Evolutionary conservation across 2,797 vertebrate genomes (phyloP), one percentile per base, ranked within the genome.

Genomic region (Enteromius afrohamiltoni): DNA sequence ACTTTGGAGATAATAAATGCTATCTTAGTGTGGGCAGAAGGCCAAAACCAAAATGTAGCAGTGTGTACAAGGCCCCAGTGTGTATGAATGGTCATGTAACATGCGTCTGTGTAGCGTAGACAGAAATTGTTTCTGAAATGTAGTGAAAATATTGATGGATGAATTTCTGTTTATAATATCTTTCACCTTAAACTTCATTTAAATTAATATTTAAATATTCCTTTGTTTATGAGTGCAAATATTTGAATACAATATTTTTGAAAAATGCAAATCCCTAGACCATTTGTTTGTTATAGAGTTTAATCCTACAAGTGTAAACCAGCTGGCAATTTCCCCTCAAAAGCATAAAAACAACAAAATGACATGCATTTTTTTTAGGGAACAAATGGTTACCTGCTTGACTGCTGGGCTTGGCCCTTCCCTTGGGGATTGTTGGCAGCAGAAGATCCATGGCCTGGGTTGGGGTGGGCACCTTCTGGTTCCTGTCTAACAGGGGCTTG

Each of bases 361-460:
- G 64, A 51, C 76, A 71, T 55, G 71, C 40, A 71, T 80, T 70
- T 82, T 82, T 74, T 64, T 67, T 77, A 73, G 23, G 62, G 40
- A 68, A 78, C 71, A 77, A 78, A 68, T 76, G 77, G 88, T 94
- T 95, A 96, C 95, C 95, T 95, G 98, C 96, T 98, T 98, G 93
- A 92, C 92, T 97, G 91, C 93, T 92, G 87, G 96, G 95, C 90
- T 99, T 99, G 86, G 95, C 93, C 93, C 96, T 96, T 92, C 94
- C 95, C 91, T 99, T 99, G 17, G 97, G 95, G 82, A 97, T 96
- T 0, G 97, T 96, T 79, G 98, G 96, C 88, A 98, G 90, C 89
- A 99, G 83, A 92, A 99, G 92, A 89, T 99, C 98, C 83, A 98
- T 93, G 89, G 95, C 95, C 85, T 96, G 96, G 51, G 91, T 93